phyloP scores from a whole-genome alignment of 2,888 invertebrate genomes.

The Priocnemis perturbator region DNA sequence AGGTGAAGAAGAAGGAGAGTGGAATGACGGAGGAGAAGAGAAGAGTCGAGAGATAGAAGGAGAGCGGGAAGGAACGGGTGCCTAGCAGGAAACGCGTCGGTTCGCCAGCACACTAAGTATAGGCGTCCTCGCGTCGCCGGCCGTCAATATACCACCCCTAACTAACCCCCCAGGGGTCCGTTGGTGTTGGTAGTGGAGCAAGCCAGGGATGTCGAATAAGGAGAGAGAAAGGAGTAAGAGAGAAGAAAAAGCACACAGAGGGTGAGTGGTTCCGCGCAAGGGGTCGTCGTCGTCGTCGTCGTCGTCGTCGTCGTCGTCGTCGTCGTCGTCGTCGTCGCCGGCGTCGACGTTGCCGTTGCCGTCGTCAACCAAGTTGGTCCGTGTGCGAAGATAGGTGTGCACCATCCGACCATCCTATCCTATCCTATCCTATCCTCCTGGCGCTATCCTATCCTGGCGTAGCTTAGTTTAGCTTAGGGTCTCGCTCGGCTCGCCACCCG shows the following conservation, averaged over 20 bases:
- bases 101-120: slow-evolving; percentile 74
- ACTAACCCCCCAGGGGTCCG: slow-evolving; percentile 69
- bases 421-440: slow-evolving; percentile 56
- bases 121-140: slow-evolving; percentile 75
- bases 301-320: slow-evolving; percentile 23
- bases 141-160: slow-evolving; percentile 75
- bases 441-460: slow-evolving; percentile 65
- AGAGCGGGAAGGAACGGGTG: slow-evolving; percentile 35
- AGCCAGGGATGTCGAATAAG: slow-evolving; percentile 31
- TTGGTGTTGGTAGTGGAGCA: slow-evolving; percentile 55
- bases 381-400: slow-evolving; percentile 48
- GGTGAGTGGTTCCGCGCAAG: slow-evolving; percentile 53
- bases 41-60: slow-evolving; percentile 27
- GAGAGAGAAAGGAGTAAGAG: slow-evolving; percentile 41
- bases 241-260: slow-evolving; percentile 40
- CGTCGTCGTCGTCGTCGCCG: slow-evolving; percentile 27
- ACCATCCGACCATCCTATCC: slow-evolving; percentile 60
- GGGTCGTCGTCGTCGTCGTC: slow-evolving; percentile 49
- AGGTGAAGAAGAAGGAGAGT: slow-evolving; percentile 45
- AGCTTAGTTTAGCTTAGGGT: slow-evolving; percentile 70
- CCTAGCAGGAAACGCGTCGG: slow-evolving; percentile 69
- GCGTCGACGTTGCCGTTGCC: slow-evolving; percentile 33
- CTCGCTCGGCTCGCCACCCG: slow-evolving; percentile 45
- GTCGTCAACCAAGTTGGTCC: slow-evolving; percentile 25
- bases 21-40: slow-evolving; percentile 36